phyloP scores from a whole-genome alignment of 2,113 vertebrate species.

The Limnothrissa miodon region DNA sequence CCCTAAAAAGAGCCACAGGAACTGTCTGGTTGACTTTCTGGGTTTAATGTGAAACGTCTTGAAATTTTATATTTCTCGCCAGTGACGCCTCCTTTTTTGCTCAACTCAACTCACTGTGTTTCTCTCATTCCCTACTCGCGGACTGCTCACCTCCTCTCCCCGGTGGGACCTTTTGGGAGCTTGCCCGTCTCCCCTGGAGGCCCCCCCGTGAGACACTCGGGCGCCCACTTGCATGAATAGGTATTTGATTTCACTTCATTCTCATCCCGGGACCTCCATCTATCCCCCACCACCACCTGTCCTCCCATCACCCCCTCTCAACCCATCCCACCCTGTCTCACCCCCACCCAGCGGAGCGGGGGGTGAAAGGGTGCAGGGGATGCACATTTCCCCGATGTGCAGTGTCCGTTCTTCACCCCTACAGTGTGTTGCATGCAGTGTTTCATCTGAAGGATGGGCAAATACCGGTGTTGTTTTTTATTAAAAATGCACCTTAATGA shows the following conservation, averaged over 20 bases:
- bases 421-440: slow-evolving; percentile 3
- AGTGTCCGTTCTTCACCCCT: neutral
- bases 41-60: slow-evolving; percentile 7
- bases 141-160: slow-evolving; percentile 48
- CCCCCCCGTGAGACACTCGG: slow-evolving; percentile 68
- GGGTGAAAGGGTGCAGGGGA: slow-evolving; percentile 5
- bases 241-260: slow-evolving; percentile 74
- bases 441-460: slow-evolving; percentile 22
- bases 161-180: slow-evolving; percentile 75
- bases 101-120: slow-evolving; percentile 70
- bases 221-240: slow-evolving; percentile 82
- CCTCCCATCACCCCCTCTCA: no score
- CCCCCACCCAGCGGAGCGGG: neutral
- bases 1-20: slow-evolving; percentile 8
- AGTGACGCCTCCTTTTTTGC: slow-evolving; percentile 50
- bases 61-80: slow-evolving; percentile 32
- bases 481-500: neutral
- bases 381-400: slow-evolving; percentile 22
- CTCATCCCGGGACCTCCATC: slow-evolving; percentile 49
- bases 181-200: slow-evolving; percentile 69
- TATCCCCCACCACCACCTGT: slow-evolving; percentile 38
- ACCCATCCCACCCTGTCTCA: slow-evolving; percentile 12
- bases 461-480: neutral
- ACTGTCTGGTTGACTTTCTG: slow-evolving; percentile 22
- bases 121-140: slow-evolving; percentile 72